Evolutionary conservation across 2,113 vertebrate species (phyloP).

Genomic region (Misgurnus mizolepis): DNA sequence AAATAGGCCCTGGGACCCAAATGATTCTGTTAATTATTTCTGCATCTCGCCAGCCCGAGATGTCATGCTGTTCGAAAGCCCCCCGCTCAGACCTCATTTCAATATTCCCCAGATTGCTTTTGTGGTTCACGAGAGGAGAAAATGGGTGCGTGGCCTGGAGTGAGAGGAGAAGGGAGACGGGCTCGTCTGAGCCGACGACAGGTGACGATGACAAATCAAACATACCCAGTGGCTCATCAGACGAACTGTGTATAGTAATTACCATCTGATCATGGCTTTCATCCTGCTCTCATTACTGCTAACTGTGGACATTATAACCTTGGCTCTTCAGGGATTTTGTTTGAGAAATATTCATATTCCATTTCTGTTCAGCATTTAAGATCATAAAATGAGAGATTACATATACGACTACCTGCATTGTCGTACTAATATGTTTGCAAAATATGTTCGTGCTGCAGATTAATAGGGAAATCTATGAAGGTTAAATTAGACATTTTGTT

Average conservation of each 20-base stretch:
- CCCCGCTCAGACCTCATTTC: slow-evolving; percentile 69
- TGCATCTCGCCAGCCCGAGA: slow-evolving; percentile 34
- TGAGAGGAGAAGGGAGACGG: slow-evolving; percentile 4
- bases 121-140: slow-evolving; percentile 60
- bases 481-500: background rate
- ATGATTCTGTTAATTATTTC: slow-evolving; percentile 76
- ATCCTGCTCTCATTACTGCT: slow-evolving; percentile 51
- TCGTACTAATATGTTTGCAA: slow-evolving; percentile 40
- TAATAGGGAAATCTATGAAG: slow-evolving; percentile 35
- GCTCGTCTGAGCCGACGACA: slow-evolving; percentile 23
- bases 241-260: slow-evolving; percentile 47
- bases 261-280: slow-evolving; percentile 46
- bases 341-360: slow-evolving; percentile 48
- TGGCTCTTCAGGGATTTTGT: slow-evolving; percentile 53
- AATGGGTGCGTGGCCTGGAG: slow-evolving; percentile 18
- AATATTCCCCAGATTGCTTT: slow-evolving; percentile 63
- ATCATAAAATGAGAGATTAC: slow-evolving; percentile 49
- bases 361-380: slow-evolving; percentile 48
- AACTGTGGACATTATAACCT: slow-evolving; percentile 21
- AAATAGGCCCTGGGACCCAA: slow-evolving; percentile 69
- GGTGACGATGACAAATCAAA: slow-evolving; percentile 51
- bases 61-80: slow-evolving; percentile 60
- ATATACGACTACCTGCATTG: slow-evolving; percentile 40
- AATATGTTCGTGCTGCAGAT: slow-evolving; percentile 19
- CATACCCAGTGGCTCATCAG: slow-evolving; percentile 40